A percentile compares a stretch with the other conserved stretches of the same genome.
Evolutionary conservation across 1,140 invertebrate species (phyloP).

Genomic region (Drosophila varians): DNA sequence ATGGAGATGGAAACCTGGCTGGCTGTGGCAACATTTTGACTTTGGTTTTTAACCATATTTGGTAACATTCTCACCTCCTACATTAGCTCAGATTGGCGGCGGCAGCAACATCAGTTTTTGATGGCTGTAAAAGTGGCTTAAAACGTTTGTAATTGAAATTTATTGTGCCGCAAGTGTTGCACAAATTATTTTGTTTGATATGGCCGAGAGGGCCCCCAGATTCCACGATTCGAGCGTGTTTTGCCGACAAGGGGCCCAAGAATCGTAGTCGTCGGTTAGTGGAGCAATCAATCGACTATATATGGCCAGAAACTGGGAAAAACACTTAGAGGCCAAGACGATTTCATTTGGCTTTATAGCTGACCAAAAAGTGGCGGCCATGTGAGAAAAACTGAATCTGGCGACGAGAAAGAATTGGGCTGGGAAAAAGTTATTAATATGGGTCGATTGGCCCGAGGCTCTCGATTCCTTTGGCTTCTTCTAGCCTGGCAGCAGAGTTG

Average conservation of each 20-base stretch:
- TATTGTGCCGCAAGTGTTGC: slow-evolving; percentile 68
- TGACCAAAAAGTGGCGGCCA: slow-evolving; percentile 61
- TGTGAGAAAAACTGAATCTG: slow-evolving; percentile 45
- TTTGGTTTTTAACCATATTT: slow-evolving; percentile 32
- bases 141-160: slow-evolving; percentile 78
- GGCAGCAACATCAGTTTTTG: slow-evolving; percentile 60
- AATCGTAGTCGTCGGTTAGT: slow-evolving; percentile 57
- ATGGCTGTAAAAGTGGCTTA: slow-evolving; percentile 71
- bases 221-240: slow-evolving; percentile 5
- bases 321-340: slow-evolving; percentile 77
- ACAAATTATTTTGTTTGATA: slow-evolving; percentile 73
- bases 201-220: slow-evolving; percentile 19
- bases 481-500: slow-evolving; percentile 43
- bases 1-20: background rate
- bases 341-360: slow-evolving; percentile 75
- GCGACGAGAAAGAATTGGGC: slow-evolving; percentile 27
- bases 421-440: slow-evolving; percentile 79
- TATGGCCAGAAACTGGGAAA: slow-evolving; percentile 69
- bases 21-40: slow-evolving; percentile 1
- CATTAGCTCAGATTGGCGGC: slow-evolving; percentile 20
- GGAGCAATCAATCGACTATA: slow-evolving; percentile 79
- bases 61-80: slow-evolving; percentile 28
- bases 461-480: slow-evolving; percentile 5
- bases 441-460: slow-evolving; percentile 43
- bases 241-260: slow-evolving; percentile 19